phyloP scores from a whole-genome alignment of 2,797 vertebrate species.

The Poeciliopsis gracilis region DNA sequence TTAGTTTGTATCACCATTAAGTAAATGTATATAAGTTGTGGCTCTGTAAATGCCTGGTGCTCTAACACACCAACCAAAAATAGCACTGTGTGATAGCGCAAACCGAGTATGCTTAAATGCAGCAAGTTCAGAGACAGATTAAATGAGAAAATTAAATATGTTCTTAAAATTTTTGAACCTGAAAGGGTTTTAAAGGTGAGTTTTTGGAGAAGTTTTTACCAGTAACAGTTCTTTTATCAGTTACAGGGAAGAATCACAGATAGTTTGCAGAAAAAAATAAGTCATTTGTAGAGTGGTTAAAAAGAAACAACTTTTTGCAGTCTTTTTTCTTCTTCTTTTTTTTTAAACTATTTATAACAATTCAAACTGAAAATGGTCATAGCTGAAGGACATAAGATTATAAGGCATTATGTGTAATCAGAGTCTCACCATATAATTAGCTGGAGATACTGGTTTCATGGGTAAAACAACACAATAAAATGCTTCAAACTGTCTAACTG shows the following conservation, averaged over 20 bases:
- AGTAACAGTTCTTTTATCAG: not conserved
- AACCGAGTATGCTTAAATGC: conserved; percentile 20
- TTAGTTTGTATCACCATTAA: conserved; percentile 45
- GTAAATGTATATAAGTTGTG: conserved; percentile 31
- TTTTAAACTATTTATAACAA: not conserved
- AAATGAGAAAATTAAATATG: conserved; percentile 36
- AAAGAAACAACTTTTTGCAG: not conserved
- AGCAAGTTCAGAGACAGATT: conserved; percentile 30
- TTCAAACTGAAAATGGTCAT: not conserved
- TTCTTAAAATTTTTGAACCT: not conserved
- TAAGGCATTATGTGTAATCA: not conserved
- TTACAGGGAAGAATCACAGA: not conserved
- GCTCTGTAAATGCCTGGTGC: conserved; percentile 25
- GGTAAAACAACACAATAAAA: not conserved
- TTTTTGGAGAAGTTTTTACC: not conserved
- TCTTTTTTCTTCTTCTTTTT: not conserved
- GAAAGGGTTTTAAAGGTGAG: not conserved
- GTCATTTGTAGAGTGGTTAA: not conserved
- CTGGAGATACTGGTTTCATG: not conserved
- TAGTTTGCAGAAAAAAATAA: not conserved
- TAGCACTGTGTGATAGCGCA: conserved; percentile 10
- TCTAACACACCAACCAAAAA: conserved; percentile 35
- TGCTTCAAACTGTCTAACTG: not conserved
- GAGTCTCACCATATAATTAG: not conserved
- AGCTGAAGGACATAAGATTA: not conserved